phyloP scores from a whole-genome alignment of 1,140 invertebrate species.

The Caerostris darwini region DNA sequence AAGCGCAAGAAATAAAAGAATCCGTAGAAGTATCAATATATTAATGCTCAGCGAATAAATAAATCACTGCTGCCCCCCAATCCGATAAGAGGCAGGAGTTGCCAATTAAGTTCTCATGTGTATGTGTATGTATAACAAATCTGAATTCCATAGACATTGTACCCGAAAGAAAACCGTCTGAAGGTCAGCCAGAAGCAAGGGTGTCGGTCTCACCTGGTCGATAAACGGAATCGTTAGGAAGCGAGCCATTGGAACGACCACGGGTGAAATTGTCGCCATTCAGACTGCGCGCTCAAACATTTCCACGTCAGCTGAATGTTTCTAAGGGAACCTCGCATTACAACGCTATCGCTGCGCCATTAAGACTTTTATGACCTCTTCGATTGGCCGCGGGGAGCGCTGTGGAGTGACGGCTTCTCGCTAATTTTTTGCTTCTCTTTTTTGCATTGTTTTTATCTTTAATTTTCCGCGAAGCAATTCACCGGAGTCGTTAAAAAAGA shows the following conservation, averaged over 20 bases:
- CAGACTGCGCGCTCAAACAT: constrained; percentile 47
- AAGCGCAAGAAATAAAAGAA: too few relatives aligned
- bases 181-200: constrained; percentile 55
- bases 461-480: not conserved
- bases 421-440: not conserved
- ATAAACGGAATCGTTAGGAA: constrained; percentile 62
- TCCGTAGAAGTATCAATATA: too few relatives aligned
- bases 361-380: constrained; percentile 63
- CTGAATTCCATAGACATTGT: not conserved
- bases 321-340: constrained; percentile 69
- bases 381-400: constrained; percentile 25
- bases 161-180: constrained; percentile 11
- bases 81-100: too few relatives aligned
- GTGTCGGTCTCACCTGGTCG: constrained; percentile 69
- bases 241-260: not conserved
- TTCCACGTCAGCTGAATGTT: constrained; percentile 55
- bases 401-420: not conserved
- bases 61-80: too few relatives aligned
- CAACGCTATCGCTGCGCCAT: constrained; percentile 60
- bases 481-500: not conserved
- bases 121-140: too few relatives aligned
- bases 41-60: too few relatives aligned
- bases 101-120: too few relatives aligned
- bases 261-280: constrained; percentile 64
- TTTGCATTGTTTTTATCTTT: constrained; percentile 9